Evolutionary conservation across 2,113 vertebrate species (phyloP).

Genomic region (Pangasianodon hypophthalmus): DNA sequence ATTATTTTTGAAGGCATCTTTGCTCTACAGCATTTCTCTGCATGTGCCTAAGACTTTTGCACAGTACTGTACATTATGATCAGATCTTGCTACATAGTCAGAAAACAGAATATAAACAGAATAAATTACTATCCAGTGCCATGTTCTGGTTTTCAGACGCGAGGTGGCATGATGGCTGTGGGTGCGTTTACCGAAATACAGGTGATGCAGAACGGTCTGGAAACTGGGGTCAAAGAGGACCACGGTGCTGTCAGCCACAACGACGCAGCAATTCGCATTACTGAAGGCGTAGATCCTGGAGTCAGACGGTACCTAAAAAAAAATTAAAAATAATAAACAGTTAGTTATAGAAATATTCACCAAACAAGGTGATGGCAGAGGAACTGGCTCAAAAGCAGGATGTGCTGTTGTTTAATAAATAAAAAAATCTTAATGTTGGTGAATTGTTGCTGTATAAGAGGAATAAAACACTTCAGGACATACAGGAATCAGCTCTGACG

Average conservation of each 20-base stretch:
- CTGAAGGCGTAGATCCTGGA: slow-evolving; percentile 76
- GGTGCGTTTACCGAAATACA: slow-evolving; percentile 81
- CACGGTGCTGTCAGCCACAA: slow-evolving; percentile 84
- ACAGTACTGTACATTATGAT: background rate
- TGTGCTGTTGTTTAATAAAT: background rate
- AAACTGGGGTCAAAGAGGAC: slow-evolving; percentile 84
- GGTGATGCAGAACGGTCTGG: slow-evolving; percentile 81
- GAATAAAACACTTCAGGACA: too few species aligned
- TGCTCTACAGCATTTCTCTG: too few species aligned
- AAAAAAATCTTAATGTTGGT: background rate
- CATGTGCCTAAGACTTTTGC: too few species aligned
- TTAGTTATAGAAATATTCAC: background rate
- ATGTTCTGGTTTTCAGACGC: background rate
- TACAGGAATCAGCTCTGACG: too few species aligned
- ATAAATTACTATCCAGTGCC: background rate
- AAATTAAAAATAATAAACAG: background rate
- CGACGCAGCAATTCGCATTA: slow-evolving; percentile 77
- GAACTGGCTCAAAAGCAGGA: background rate
- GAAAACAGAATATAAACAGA: too few species aligned
- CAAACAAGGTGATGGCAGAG: too few species aligned
- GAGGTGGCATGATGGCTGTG: background rate
- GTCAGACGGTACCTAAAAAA: slow-evolving; percentile 72
- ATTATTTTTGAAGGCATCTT: too few species aligned
- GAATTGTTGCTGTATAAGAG: too few species aligned
- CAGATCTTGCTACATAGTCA: background rate